Percentiles rank a stretch among this genome's conserved stretches.
phyloP scores from a whole-genome alignment of 2,888 invertebrate genomes.

The Polydrusus cervinus region DNA sequence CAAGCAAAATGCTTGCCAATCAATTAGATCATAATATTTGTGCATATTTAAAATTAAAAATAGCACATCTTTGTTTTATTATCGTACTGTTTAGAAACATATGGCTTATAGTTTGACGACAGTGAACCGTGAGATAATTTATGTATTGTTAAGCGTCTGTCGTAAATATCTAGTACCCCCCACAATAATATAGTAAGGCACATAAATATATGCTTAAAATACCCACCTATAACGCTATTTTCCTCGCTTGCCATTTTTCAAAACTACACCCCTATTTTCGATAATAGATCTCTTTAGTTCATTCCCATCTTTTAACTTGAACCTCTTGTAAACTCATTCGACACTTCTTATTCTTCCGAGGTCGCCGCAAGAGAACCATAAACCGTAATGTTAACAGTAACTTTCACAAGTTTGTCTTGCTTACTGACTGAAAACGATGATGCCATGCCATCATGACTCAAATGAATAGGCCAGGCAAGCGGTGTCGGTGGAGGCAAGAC shows the following conservation, averaged over 20 bases:
- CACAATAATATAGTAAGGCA: no score
- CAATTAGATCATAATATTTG: constrained; percentile 4
- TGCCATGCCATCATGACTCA: constrained; percentile 38
- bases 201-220: background rate
- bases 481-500: background rate
- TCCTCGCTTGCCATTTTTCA: constrained; percentile 50
- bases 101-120: no score
- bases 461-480: constrained; percentile 14
- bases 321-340: constrained; percentile 3
- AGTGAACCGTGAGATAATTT: no score
- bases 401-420: constrained; percentile 41
- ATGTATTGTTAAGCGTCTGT: no score
- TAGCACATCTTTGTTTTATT: background rate
- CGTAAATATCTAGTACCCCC: no score
- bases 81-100: background rate
- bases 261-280: background rate
- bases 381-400: constrained; percentile 38
- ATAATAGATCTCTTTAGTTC: background rate
- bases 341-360: constrained; percentile 28
- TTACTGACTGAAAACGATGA: constrained; percentile 32
- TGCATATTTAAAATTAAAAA: background rate
- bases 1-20: no score
- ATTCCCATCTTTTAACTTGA: background rate
- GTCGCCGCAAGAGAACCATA: constrained; percentile 31
- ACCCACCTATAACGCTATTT: constrained; percentile 35